phyloP scores from a whole-genome alignment of 2,113 vertebrate species.

The Atractosteus spatula region DNA sequence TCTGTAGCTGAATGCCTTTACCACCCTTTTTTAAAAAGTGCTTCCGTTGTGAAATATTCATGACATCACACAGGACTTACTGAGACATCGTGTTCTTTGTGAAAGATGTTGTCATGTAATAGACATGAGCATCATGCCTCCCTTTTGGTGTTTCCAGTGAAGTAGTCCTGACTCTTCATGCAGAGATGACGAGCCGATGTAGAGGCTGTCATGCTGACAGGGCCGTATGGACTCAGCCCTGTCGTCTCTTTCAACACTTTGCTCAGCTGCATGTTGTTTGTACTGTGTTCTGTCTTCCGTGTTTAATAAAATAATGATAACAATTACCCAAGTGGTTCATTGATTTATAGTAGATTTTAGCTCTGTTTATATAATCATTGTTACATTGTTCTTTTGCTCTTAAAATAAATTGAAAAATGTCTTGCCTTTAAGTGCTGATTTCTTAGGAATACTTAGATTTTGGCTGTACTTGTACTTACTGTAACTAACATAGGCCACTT shows the following conservation, averaged over 20 bases:
- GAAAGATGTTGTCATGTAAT: not conserved
- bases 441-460: too few relatives aligned
- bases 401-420: too few relatives aligned
- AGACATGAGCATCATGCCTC: not conserved
- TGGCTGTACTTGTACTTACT: too few relatives aligned
- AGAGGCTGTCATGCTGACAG: slow-evolving; percentile 22
- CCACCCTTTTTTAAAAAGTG: too few relatives aligned
- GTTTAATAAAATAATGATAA: not conserved
- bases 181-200: slow-evolving; percentile 13
- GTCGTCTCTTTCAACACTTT: slow-evolving; percentile 5
- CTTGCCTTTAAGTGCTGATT: too few relatives aligned
- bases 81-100: not conserved
- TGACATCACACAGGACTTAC: too few relatives aligned
- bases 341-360: not conserved
- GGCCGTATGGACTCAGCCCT: slow-evolving; percentile 11
- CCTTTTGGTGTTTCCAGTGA: not conserved
- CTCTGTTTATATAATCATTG: not conserved
- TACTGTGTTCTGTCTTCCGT: slow-evolving; percentile 3
- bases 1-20: too few relatives aligned
- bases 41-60: too few relatives aligned
- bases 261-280: slow-evolving; percentile 1
- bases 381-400: not conserved
- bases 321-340: not conserved
- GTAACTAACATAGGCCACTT: too few relatives aligned
- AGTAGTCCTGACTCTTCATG: not conserved